Conservation (phyloP, 2,113 vertebrate species). For the Microcebus lehilahytsara region DNA sequence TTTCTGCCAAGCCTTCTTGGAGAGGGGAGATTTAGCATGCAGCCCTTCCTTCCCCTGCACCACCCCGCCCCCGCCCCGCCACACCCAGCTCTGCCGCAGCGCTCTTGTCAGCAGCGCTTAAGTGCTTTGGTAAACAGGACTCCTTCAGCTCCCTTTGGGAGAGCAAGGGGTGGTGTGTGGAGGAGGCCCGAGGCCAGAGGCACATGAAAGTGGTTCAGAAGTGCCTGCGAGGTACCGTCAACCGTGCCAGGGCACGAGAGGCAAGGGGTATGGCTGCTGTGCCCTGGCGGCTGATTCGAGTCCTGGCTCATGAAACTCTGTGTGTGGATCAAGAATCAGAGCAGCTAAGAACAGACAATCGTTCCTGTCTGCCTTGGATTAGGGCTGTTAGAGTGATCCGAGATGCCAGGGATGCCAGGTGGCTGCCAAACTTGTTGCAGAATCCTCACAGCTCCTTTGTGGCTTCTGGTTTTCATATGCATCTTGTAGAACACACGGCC, state of each 20-base stretch:
- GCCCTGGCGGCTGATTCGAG: neutral
- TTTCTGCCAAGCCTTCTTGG: slow-evolving; percentile 29
- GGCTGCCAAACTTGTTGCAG: neutral
- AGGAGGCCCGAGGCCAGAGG: neutral
- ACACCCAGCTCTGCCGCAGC: neutral
- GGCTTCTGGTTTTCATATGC: neutral
- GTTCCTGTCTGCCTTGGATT: neutral
- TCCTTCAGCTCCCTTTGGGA: slow-evolving; percentile 12
- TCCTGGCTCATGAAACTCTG: neutral
- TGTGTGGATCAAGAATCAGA: neutral
- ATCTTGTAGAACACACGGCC: neutral
- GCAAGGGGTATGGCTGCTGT: neutral
- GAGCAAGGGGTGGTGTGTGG: neutral
- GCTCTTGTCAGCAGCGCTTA: neutral
- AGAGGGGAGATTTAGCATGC: neutral
- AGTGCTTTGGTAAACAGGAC: neutral
- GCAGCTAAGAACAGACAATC: neutral
- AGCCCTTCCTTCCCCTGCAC: neutral
- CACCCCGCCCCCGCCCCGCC: neutral
- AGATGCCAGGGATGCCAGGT: neutral
- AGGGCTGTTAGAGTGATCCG: neutral
- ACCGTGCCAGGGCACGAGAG: fast-evolving
- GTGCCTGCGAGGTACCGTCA: neutral
- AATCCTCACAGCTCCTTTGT: neutral
- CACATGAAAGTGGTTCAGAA: neutral